Conservation (phyloP, 2,113 vertebrate species). For the Neolamprologus brichardi region DNA sequence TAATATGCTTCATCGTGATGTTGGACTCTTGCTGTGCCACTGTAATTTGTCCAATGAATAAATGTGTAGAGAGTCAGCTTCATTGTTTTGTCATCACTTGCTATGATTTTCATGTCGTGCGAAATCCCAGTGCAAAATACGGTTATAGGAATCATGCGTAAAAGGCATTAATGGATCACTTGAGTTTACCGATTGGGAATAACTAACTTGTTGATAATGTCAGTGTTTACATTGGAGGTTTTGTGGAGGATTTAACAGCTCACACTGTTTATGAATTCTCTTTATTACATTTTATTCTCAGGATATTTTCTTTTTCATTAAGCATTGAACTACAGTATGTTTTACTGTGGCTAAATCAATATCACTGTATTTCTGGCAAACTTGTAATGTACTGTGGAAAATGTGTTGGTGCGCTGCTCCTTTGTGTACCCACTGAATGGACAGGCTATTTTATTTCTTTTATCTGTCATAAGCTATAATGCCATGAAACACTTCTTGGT, state of each 20-base stretch:
- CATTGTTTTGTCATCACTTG: not conserved
- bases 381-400: slow-evolving; percentile 20
- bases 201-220: not conserved
- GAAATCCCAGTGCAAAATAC: not conserved
- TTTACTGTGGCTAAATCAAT: slow-evolving; percentile 19
- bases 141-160: not conserved
- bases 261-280: not conserved
- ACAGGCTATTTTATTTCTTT: not conserved
- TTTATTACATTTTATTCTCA: slow-evolving; percentile 37
- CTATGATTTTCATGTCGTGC: not conserved
- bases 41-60: not conserved
- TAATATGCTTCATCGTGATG: slow-evolving; percentile 17
- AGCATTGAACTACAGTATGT: not conserved
- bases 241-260: not conserved
- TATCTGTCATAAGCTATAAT: slow-evolving; percentile 26
- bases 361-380: slow-evolving; percentile 30
- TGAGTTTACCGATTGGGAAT: not conserved
- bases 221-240: slow-evolving; percentile 18
- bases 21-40: slow-evolving; percentile 29
- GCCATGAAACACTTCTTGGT: slow-evolving; percentile 4
- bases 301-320: slow-evolving; percentile 17
- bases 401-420: slow-evolving; percentile 2
- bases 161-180: not conserved
- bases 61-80: not conserved
- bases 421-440: slow-evolving; percentile 1